Conservation (phyloP, 2,113 vertebrate genomes). For the Neolamprologus devosi region DNA sequence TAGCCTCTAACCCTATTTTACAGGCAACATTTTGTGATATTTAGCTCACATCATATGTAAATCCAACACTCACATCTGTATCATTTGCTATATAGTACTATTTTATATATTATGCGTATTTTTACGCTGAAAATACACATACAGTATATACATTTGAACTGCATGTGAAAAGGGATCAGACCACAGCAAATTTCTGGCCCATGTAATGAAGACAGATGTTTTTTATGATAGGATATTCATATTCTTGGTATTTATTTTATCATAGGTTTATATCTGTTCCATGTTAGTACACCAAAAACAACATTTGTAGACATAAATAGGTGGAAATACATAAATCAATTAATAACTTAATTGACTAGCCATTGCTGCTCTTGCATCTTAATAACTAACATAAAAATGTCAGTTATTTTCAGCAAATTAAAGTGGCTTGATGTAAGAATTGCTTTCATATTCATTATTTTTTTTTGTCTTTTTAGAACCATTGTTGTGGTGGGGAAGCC, state of each 20-base stretch:
- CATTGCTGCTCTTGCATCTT: too few species aligned
- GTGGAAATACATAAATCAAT: background rate
- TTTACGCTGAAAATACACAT: background rate
- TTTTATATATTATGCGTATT: background rate
- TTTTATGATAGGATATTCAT: background rate
- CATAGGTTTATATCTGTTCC: background rate
- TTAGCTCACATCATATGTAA: background rate
- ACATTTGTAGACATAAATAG: background rate
- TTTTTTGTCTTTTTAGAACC: background rate
- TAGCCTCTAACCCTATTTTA: background rate
- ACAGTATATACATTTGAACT: background rate
- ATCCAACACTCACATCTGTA: background rate
- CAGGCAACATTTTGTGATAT: background rate
- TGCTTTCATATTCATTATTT: background rate
- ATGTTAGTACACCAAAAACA: background rate
- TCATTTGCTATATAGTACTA: background rate
- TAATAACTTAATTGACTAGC: background rate
- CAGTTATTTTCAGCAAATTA: background rate
- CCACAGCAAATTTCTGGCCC: background rate
- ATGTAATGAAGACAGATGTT: background rate
- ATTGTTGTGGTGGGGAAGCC: background rate
- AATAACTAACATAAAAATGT: background rate
- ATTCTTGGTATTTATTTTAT: background rate
- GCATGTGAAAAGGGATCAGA: background rate
- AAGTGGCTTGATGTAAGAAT: fast-evolving